phyloP scores from a whole-genome alignment of 2,113 vertebrate species.

The Psettodes erumei region DNA sequence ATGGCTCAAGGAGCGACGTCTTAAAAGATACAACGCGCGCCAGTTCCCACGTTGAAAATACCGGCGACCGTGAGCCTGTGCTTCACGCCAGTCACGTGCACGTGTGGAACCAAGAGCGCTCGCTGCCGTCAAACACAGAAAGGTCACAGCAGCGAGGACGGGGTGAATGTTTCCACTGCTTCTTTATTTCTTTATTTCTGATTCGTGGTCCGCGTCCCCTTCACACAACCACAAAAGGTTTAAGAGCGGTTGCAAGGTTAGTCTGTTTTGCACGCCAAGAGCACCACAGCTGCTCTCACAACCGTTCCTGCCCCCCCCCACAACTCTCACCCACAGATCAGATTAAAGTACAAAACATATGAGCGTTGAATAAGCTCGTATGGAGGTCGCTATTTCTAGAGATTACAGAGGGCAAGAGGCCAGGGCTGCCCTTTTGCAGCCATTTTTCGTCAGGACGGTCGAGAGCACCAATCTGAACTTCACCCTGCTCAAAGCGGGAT shows the following conservation, averaged over 20 bases:
- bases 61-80: neutral
- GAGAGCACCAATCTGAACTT: constrained; percentile 4
- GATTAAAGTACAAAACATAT: neutral
- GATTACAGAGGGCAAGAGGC: constrained; percentile 12
- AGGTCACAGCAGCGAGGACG: constrained; percentile 46
- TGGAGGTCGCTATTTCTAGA: neutral
- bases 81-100: neutral
- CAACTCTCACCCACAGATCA: constrained; percentile 1
- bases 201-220: no score
- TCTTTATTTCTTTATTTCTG: neutral
- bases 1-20: no score
- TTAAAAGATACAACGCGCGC: constrained; percentile 2
- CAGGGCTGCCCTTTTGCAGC: neutral
- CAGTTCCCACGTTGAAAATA: neutral
- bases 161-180: neutral
- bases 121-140: constrained; percentile 29
- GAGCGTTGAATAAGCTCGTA: neutral
- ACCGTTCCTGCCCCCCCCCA: neutral
- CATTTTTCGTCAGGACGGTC: neutral
- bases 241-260: neutral
- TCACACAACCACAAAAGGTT: neutral
- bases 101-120: neutral
- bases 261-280: neutral
- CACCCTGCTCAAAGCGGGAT: neutral
- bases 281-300: neutral